A percentile compares a stretch with the other conserved stretches of the same genome.
Evolutionary conservation across 2,113 vertebrate species (phyloP).

Genomic region (Bathybates hornii): DNA sequence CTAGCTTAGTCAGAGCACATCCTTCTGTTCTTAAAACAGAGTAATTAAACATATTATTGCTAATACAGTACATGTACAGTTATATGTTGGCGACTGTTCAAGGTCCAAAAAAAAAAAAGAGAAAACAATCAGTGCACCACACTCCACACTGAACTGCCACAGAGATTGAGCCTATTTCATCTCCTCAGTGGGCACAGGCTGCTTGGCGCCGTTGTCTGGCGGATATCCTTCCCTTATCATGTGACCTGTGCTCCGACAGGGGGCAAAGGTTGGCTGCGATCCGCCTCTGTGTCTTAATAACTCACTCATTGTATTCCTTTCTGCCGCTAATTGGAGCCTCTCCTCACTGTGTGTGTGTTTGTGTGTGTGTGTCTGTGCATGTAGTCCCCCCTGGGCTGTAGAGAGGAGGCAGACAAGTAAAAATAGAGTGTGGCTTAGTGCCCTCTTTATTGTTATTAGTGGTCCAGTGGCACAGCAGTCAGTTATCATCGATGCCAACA

Average conservation of each 20-base stretch:
- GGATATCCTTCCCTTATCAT: constrained; percentile 70
- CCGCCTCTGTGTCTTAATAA: constrained; percentile 84
- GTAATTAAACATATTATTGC: background rate
- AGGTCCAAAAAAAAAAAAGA: background rate
- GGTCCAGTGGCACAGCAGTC: constrained; percentile 67
- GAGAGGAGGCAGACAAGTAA: constrained; percentile 57
- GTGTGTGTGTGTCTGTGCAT: constrained; percentile 18
- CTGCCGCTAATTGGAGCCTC: constrained; percentile 82
- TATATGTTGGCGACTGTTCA: background rate
- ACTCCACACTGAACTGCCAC: constrained; percentile 12
- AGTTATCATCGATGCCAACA: constrained; percentile 61
- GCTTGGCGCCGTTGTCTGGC: constrained; percentile 72
- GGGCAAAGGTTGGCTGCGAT: constrained; percentile 75
- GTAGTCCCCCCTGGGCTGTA: constrained; percentile 41
- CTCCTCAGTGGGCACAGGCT: constrained; percentile 70
- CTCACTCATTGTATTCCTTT: constrained; percentile 82
- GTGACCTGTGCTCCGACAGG: constrained; percentile 69
- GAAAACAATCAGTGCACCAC: constrained; percentile 16
- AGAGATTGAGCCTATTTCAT: constrained; percentile 50
- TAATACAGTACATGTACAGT: background rate
- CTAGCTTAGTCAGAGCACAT: background rate
- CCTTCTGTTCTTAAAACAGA: background rate
- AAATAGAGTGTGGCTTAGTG: constrained; percentile 69
- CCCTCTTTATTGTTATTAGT: constrained; percentile 74
- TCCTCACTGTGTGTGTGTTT: constrained; percentile 39